Evolutionary conservation across 2,797 vertebrate species (phyloP).

Genomic region (Trachurus trachurus): DNA sequence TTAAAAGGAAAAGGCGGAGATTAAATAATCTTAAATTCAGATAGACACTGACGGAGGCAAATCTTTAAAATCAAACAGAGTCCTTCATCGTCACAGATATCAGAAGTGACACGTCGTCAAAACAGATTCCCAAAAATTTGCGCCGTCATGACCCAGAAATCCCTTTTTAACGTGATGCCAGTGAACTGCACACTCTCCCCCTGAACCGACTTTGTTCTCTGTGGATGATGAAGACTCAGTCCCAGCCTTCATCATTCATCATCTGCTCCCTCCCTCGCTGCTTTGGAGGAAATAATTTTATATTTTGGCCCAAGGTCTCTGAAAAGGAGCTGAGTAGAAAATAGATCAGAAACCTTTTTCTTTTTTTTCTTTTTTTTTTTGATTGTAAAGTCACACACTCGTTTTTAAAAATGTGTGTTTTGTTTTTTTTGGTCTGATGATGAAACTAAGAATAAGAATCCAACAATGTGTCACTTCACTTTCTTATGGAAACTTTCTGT

Average conservation of each 20-base stretch:
- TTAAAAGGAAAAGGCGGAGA: not conserved
- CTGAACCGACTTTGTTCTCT: not conserved
- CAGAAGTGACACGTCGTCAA: not conserved
- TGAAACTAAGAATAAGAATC: too few relatives aligned
- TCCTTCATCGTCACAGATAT: too few relatives aligned
- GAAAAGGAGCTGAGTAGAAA: not conserved
- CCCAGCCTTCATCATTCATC: not conserved
- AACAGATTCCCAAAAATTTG: not conserved
- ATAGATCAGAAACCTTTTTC: not conserved
- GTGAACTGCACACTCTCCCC: not conserved
- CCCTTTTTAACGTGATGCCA: not conserved
- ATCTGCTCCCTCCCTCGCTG: not conserved
- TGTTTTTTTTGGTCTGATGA: too few relatives aligned
- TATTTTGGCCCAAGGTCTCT: too few relatives aligned
- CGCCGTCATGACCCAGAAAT: constrained; percentile 10
- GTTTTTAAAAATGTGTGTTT: too few relatives aligned
- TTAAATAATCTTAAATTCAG: not conserved
- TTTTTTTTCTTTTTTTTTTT: too few relatives aligned
- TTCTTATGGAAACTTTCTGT: too few relatives aligned
- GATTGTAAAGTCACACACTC: too few relatives aligned
- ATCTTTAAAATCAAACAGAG: not conserved
- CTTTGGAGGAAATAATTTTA: not conserved
- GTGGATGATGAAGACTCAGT: not conserved
- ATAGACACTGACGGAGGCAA: too few relatives aligned
- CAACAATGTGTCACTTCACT: too few relatives aligned